phyloP scores from a whole-genome alignment of 92 coral and sea anemone genomes.

The Parazoanthus darwini region DNA sequence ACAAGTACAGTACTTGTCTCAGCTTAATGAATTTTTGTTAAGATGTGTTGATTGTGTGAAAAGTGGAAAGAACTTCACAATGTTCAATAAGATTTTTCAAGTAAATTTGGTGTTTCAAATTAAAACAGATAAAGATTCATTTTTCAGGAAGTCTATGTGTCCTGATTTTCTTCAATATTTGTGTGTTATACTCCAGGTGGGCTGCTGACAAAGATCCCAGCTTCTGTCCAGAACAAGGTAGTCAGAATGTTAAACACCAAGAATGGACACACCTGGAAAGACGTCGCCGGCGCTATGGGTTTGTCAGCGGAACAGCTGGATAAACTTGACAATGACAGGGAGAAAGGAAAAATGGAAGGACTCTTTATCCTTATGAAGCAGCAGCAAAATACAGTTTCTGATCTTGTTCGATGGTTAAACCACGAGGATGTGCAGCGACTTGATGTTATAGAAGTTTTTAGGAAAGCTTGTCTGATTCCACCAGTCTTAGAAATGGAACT shows the following conservation, averaged over 20 bases:
- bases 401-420: constrained; percentile 54
- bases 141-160: no score
- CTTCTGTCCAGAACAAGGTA: constrained; percentile 39
- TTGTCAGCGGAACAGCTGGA: constrained; percentile 53
- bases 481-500: constrained; percentile 3
- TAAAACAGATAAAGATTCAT: no score
- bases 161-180: background rate
- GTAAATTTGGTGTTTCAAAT: no score
- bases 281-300: constrained; percentile 65
- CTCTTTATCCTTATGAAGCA: constrained; percentile 69
- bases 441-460: constrained; percentile 51
- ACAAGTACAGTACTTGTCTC: background rate
- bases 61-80: background rate
- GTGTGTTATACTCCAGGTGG: constrained; percentile 43
- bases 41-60: no score
- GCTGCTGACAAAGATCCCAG: constrained; percentile 72
- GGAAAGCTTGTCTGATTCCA: constrained; percentile 10
- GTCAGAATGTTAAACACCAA: constrained; percentile 40
- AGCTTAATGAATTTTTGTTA: background rate
- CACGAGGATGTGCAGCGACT: constrained; percentile 36
- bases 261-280: constrained; percentile 66
- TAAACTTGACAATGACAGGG: constrained; percentile 24
- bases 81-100: background rate
- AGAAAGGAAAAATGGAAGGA: constrained; percentile 62
- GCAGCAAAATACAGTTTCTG: constrained; percentile 28